Base-by-base conservation (phyloP, 2,113 vertebrate species). In the Phodopus roborovskii region DNA sequence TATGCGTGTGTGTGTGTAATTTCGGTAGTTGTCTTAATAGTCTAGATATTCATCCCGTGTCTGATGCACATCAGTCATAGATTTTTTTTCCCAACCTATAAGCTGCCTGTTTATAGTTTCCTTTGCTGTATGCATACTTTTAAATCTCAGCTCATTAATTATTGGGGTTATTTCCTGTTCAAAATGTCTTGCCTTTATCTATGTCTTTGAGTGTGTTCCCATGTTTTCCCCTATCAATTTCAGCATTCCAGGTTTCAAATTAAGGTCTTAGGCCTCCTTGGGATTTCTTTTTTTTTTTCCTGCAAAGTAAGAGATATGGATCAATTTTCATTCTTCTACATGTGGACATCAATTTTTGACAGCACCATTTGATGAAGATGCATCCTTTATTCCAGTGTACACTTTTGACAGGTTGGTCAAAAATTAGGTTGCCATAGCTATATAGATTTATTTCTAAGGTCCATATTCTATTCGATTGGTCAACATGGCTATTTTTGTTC, bases 281-380 rank as follows among this genome's bases (percentile, higher is more conserved):
- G 58, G 17, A 62, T 83, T 42, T 3, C 0, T 45, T 42, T 64
- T 7, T 0, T 3, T 0, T 45, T 42, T 64, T 62, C 42, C 56
- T 83, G 58, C 15, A 42, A 62, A 62, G 15, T 62, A 13, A 62
- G 26, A 60, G 79, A 39, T 39, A 83, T 26, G 24, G 5, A 28
- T 42, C 12, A 39, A 26, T 83, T 83, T 83, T 83, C 1, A 83
- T 60, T 83, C 22, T 60, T 82, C 56, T 26, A 58, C n/a, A 8
- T 42, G 36, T 82, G 36, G 22, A 39, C 22, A 82, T 26, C 79
- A 82, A 28, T 16, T 82, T 82, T 82, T 62, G n/a, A 24, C 81
- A 62, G 39, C 22, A 17, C 58, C 58, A 83, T 17, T 42, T 42
- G 26, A 30, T 42, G n/a, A 62, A 30, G 24, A 83, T 17, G 13